Conservation (phyloP, 2,888 invertebrate genomes). For the Lasioglossum oenotherae region DNA sequence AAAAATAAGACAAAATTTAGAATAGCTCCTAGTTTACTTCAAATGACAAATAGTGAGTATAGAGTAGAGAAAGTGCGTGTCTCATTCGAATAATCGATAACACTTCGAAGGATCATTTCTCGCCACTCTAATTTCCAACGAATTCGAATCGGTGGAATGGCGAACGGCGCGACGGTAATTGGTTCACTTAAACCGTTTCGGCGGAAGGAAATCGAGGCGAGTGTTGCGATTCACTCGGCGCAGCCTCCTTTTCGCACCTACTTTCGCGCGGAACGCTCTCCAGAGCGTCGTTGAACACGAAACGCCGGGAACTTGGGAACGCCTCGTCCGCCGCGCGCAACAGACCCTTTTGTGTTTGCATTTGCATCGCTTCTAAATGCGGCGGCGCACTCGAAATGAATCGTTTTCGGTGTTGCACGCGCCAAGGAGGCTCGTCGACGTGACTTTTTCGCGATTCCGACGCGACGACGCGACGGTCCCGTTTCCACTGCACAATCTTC, state of each 20-base stretch:
- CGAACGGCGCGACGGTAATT: not conserved
- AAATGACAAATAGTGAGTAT: too few relatives aligned
- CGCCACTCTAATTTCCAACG: not conserved
- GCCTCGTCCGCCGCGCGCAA: constrained; percentile 36
- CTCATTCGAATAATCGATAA: too few relatives aligned
- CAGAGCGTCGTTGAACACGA: constrained; percentile 33
- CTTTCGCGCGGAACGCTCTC: constrained; percentile 46
- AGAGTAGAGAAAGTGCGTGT: too few relatives aligned
- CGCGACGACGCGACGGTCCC: constrained; percentile 16
- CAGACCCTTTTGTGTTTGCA: constrained; percentile 52
- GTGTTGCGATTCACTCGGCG: constrained; percentile 43
- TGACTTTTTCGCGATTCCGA: constrained; percentile 46
- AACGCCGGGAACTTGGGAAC: constrained; percentile 16
- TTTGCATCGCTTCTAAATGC: constrained; percentile 52
- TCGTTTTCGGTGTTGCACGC: constrained; percentile 50
- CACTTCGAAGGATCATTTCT: too few relatives aligned
- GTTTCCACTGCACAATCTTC: not conserved
- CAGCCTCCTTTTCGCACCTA: constrained; percentile 51
- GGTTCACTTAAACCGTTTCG: constrained; percentile 4
- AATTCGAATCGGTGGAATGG: not conserved
- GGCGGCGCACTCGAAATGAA: constrained; percentile 54
- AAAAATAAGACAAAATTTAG: not conserved
- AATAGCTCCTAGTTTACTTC: not conserved
- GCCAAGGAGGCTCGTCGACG: constrained; percentile 31
- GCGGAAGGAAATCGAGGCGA: constrained; percentile 20